Conservation (phyloP, 2,797 vertebrate species). For the Carduelis carduelis region DNA sequence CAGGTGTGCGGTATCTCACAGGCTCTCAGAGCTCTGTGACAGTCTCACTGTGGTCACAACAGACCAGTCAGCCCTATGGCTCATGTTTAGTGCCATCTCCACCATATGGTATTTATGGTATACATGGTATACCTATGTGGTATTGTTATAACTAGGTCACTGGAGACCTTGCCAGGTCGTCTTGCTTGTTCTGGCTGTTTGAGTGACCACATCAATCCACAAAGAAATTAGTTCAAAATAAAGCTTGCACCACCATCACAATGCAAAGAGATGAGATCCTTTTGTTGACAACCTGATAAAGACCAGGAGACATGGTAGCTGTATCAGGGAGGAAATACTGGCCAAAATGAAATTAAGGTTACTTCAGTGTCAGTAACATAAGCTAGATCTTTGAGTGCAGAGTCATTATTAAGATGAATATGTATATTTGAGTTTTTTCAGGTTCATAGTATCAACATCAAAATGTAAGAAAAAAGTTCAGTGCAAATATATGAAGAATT, state of each 20-base stretch:
- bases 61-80: not conserved
- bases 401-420: not conserved
- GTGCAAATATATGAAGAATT: not conserved
- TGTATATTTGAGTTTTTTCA: not conserved
- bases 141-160: not conserved
- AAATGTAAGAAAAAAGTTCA: not conserved
- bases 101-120: not conserved
- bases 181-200: not conserved
- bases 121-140: not conserved
- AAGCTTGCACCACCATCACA: not conserved
- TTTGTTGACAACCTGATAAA: not conserved
- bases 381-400: not conserved
- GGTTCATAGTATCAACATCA: not conserved
- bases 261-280: not conserved
- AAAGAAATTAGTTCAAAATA: not conserved
- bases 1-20: rapidly evolving
- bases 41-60: not conserved
- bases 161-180: not conserved
- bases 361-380: not conserved
- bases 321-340: not conserved
- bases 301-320: not conserved
- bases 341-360: not conserved
- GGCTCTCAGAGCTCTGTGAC: not conserved
- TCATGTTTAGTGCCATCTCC: not conserved
- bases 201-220: not conserved